phyloP scores from a whole-genome alignment of 2,888 invertebrate genomes.

The Strigamia maritima region DNA sequence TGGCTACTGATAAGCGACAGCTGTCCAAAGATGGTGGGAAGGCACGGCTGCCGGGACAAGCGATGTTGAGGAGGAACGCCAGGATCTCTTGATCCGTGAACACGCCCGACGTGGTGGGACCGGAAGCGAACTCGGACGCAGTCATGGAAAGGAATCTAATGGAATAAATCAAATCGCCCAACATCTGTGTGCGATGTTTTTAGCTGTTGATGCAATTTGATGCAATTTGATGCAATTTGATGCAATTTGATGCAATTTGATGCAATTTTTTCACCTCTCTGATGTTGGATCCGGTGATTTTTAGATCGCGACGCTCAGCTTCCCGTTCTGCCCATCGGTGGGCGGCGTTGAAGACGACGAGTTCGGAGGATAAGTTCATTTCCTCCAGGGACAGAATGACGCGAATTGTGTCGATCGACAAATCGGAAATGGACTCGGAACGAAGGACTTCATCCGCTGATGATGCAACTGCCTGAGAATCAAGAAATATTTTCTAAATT shows the following conservation, averaged over 20 bases:
- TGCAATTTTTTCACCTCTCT: constrained; percentile 40
- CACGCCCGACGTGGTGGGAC: constrained; percentile 70
- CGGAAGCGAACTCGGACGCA: constrained; percentile 78
- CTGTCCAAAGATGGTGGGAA: constrained; percentile 36
- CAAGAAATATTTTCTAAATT: neutral
- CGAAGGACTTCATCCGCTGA: constrained; percentile 68
- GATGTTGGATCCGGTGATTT: constrained; percentile 43
- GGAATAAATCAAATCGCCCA: constrained; percentile 35
- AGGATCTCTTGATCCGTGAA: constrained; percentile 74
- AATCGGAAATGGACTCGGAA: constrained; percentile 73
- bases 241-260: too few relatives aligned
- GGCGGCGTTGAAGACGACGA: constrained; percentile 72
- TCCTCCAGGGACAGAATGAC: constrained; percentile 72
- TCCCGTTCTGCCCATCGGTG: constrained; percentile 65
- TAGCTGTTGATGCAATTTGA: too few relatives aligned
- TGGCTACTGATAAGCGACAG: constrained; percentile 29
- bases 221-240: too few relatives aligned
- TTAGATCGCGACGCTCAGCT: constrained; percentile 54
- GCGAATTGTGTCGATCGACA: constrained; percentile 69
- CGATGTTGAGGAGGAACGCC: constrained; percentile 76
- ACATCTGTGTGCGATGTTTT: neutral
- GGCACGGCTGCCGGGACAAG: constrained; percentile 59
- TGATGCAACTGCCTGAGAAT: constrained; percentile 37
- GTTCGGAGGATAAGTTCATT: constrained; percentile 69
- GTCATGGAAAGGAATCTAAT: constrained; percentile 73